Base-by-base conservation (phyloP, 2,888 invertebrate genomes). In the Hydriomena furcata region DNA sequence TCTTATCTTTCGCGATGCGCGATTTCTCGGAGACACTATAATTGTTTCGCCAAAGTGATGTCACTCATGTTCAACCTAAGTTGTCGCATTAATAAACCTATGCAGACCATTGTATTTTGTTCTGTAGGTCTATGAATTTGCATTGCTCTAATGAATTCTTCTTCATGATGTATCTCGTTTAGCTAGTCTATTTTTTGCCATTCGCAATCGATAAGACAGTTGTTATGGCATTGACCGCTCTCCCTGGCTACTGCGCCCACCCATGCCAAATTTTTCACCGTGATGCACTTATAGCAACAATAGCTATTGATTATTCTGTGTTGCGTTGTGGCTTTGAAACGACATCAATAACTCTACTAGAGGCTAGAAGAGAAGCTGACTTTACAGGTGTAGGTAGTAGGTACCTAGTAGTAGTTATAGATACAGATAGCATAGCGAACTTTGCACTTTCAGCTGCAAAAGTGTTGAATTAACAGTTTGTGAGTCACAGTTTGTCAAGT, bases 161-260 rank as follows among this genome's bases (percentile, higher is more conserved):
- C 28, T 23, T 30, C 21, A 27, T 12, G n/a, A n/a, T n/a, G n/a
- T 25, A 21, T 23, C 30, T 32, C 36, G 20, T 36, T 37, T 31
- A 34, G 45, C 45, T 28, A 5, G 27, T 47, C 38, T 28, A 35
- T 37, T 37, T 34, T 23, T 34, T 17, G 36, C 31, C 40, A 10
- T 40, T 23, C 28, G 34, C n/a, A 11, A 37, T 31, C 32, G 50
- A 57, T 51, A 48, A 47, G 47, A 35, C 47, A 25, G 38, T 36
- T 28, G 38, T 28, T 40, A 41, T 27, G 48, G 54, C 56, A 53
- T 52, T 56, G 56, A 52, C 58, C 50, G 41, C 17, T 21, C 43
- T 37, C 40, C 31, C 31, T 1, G 27, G 31, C 45, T 20, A n/a
- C 21, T 30, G 28, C 32, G 27, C 24, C 8, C 32, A 23, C 24